A percentile compares a stretch with the other conserved stretches of the same genome.
phyloP scores from a whole-genome alignment of 1,140 invertebrate species.

The Brachionus angularis region DNA sequence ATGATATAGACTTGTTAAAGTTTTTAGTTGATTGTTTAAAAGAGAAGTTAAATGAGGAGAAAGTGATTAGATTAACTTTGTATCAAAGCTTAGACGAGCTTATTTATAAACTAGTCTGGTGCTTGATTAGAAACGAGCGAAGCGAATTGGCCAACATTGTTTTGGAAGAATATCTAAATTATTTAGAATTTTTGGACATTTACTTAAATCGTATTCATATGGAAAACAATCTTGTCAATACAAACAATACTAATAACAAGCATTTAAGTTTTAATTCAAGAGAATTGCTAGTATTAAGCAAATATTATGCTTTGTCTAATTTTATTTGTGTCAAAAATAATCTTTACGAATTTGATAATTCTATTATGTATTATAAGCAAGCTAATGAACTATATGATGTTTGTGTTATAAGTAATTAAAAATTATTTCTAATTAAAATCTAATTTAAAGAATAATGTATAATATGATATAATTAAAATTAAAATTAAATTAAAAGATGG shows the following conservation, averaged over 20 bases:
- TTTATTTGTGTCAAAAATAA: conserved; percentile 24
- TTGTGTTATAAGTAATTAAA: not conserved
- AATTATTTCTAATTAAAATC: not conserved
- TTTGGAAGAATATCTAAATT: conserved; percentile 18
- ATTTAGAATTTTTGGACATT: conserved; percentile 40
- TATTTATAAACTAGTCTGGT: not conserved
- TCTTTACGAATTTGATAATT: conserved; percentile 13
- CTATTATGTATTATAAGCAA: not conserved
- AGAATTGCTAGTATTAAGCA: conserved; percentile 11
- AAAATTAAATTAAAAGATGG: not conserved
- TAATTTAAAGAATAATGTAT: too few relatives aligned
- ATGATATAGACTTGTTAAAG: conserved; percentile 24
- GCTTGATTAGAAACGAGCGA: conserved; percentile 16
- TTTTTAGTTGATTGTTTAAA: not conserved
- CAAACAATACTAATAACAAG: conserved; percentile 22
- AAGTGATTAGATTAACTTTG: conserved; percentile 10
- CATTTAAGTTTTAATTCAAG: conserved; percentile 29
- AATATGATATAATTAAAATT: not conserved
- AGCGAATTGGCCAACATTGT: conserved; percentile 8
- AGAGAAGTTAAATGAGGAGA: not conserved
- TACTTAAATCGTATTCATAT: conserved; percentile 8
- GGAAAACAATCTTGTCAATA: conserved; percentile 23
- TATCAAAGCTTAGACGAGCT: conserved; percentile 29
- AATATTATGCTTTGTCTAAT: conserved; percentile 10
- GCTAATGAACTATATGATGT: conserved; percentile 1